phyloP scores from a whole-genome alignment of 2,113 vertebrate genomes.

The Sakesphorus luctuosus region DNA sequence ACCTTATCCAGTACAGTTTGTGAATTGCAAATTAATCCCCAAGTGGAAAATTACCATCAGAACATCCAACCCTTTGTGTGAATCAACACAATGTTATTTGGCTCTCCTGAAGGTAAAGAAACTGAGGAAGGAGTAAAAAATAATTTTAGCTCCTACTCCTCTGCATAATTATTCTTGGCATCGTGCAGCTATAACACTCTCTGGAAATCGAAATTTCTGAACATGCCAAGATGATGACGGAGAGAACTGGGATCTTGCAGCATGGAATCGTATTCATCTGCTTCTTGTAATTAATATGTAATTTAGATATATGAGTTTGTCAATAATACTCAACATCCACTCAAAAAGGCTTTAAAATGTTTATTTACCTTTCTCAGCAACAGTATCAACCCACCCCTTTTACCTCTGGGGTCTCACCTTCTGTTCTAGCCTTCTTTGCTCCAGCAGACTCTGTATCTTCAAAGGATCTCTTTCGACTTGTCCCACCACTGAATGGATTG shows the following conservation, averaged over 20 bases:
- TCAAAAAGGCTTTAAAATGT: conserved; percentile 6
- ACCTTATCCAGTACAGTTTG: background rate
- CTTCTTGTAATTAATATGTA: background rate
- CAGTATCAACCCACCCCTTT: background rate
- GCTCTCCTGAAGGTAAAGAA: background rate
- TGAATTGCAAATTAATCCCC: background rate
- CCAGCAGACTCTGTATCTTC: conserved; percentile 74
- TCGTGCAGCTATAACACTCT: background rate
- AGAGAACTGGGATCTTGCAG: background rate
- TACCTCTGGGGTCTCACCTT: conserved; percentile 76
- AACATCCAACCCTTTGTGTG: background rate
- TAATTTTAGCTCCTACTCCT: background rate
- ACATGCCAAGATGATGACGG: background rate
- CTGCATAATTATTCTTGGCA: background rate
- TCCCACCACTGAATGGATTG: conserved; percentile 75
- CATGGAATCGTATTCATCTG: background rate
- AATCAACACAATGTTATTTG: background rate
- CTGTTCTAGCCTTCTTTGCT: conserved; percentile 86
- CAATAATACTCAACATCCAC: conserved; percentile 45
- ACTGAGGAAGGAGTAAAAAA: background rate
- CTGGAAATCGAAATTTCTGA: background rate
- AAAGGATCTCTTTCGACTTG: conserved; percentile 88
- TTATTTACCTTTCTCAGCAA: conserved; percentile 48
- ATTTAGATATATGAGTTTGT: background rate
- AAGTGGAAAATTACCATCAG: background rate